Conservation (phyloP, 2,797 vertebrate genomes). For the Macropus fuliginosus region DNA sequence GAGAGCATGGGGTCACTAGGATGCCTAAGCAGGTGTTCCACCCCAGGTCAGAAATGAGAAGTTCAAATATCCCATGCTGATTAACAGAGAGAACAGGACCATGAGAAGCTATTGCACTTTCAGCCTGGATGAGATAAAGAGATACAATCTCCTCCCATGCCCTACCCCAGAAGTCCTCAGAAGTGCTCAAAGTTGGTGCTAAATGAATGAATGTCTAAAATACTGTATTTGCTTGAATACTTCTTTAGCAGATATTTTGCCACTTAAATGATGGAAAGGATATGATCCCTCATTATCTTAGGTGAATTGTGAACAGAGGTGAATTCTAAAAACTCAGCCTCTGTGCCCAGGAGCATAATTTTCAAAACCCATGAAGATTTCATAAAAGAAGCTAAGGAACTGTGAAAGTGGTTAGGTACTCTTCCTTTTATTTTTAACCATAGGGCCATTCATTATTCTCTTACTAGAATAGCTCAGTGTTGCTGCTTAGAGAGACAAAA, state of each 20-base stretch:
- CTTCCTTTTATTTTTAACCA: background rate
- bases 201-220: too few relatives aligned
- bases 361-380: background rate
- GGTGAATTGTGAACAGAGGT: conserved; percentile 8
- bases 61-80: background rate
- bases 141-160: too few relatives aligned
- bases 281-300: conserved; percentile 14
- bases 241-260: background rate
- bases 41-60: background rate
- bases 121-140: too few relatives aligned
- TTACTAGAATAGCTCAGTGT: background rate
- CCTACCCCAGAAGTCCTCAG: too few relatives aligned
- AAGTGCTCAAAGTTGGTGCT: too few relatives aligned
- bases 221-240: too few relatives aligned
- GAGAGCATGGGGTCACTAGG: background rate
- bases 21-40: background rate
- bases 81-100: too few relatives aligned
- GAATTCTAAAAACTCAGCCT: background rate
- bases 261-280: background rate
- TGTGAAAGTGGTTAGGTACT: background rate
- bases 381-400: background rate
- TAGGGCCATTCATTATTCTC: background rate
- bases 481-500: background rate
- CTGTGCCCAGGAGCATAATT: background rate
- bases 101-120: too few relatives aligned